Evolutionary conservation across 92 coral and sea anemone genomes (phyloP), one percentile per base, ranked within the genome.

Genomic region (Anthopleura xanthogrammica): DNA sequence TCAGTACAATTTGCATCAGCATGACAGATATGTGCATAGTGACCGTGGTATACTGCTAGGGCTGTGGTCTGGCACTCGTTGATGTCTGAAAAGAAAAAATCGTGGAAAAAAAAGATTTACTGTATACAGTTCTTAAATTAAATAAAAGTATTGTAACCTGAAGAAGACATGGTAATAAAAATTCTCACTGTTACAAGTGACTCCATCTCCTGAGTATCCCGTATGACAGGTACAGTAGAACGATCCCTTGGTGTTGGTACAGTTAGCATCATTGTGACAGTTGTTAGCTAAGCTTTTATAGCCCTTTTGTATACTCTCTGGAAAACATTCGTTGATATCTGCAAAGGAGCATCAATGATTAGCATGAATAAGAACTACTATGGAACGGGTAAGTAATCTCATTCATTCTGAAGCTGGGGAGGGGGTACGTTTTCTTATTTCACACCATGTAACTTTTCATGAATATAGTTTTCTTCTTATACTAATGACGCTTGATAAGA

Each of bases 131-230:
- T 46, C 50, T 46, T 46, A 3, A 46, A 29, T 29, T 29, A 50
- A 54, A 11, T 54, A 7, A 14, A 14, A 54, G 16, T 14, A 54
- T 14, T 7, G 36, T 29, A 54, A 54, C 14, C 14, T 13, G 16
- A 8, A 54, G 17, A 54, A 54, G 17, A 12, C 14, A 54, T 14
- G 58, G 58, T 54, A 8, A 54, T 54, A 14, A n/a, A 62, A 62
- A 62, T 62, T 65, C 86, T 43, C 55, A 91, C 92, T 89, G 3
- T 78, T 81, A 62, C 93, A 90, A 60, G 80, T 84, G 86, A 87
- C 88, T 52, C 96, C 96, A 88, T 92, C 79, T 80, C 96, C 96
- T 46, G 96, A 87, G 90, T 85, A 92, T 72, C 96, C 96, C 16
- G 66, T 81, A 62, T 85, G 90, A 64, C 97, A 93, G 66, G 90